Evolutionary conservation across 1,140 invertebrate species (phyloP).

Genomic region (Phenacoccus solenopsis): DNA sequence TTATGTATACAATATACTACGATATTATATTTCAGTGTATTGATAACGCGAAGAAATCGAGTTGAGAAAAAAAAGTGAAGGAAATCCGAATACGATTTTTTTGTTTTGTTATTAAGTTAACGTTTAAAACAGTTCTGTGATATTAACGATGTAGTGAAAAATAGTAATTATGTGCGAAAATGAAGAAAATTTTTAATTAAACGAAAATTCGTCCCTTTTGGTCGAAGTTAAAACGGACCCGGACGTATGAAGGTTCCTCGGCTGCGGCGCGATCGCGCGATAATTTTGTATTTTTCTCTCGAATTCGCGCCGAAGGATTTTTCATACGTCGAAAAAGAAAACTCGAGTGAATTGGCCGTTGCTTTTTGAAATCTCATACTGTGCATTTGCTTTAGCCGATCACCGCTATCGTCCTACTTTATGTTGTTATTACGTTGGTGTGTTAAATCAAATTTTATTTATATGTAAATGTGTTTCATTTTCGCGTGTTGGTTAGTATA

Average conservation of each 20-base stretch:
- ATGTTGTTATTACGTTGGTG: not conserved
- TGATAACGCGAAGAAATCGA: not conserved
- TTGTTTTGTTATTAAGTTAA: not conserved
- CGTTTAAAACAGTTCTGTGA: conserved; percentile 1
- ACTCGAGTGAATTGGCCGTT: no score
- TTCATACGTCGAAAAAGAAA: no score
- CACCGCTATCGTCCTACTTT: not conserved
- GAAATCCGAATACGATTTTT: conserved; percentile 1
- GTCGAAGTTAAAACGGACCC: not conserved
- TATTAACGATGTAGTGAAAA: not conserved
- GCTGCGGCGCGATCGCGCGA: not conserved
- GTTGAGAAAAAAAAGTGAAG: no score
- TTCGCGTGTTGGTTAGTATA: no score
- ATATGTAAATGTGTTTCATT: no score
- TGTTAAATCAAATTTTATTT: not conserved
- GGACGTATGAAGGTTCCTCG: no score
- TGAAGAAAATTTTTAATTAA: not conserved
- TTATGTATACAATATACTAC: no score
- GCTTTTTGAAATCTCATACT: not conserved
- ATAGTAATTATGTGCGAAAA: not conserved
- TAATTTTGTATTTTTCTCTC: no score
- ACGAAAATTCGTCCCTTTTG: not conserved
- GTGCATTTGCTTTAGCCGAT: not conserved
- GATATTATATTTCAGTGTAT: no score
- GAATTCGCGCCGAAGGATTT: no score